phyloP scores from a whole-genome alignment of 2,888 invertebrate genomes.

The Agrochola litura region DNA sequence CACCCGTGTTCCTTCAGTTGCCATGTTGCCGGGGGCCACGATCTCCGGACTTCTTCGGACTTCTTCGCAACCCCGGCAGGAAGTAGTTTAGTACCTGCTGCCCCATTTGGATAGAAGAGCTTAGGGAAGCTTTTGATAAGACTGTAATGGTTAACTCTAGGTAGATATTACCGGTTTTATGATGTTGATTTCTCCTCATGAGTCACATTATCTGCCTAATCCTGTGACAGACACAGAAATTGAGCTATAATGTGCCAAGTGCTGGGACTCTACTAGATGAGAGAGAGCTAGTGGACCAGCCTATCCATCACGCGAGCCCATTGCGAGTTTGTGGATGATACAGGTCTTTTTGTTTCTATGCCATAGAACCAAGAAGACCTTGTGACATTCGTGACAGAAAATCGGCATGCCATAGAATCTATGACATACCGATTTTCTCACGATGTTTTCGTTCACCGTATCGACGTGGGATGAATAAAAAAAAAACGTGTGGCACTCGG shows the following conservation, averaged over 20 bases:
- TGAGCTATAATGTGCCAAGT: background rate
- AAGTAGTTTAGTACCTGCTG: no score
- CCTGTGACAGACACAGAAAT: background rate
- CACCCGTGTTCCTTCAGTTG: no score
- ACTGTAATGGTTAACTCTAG: no score
- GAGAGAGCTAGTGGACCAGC: background rate
- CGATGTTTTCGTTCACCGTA: background rate
- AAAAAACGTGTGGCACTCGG: no score
- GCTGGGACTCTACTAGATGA: background rate
- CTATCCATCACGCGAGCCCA: background rate
- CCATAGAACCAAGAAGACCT: background rate
- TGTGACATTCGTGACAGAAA: no score
- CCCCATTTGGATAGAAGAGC: no score
- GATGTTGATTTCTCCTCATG: no score
- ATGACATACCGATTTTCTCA: background rate
- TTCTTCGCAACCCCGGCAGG: no score
- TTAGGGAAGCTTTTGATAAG: no score
- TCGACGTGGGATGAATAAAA: background rate
- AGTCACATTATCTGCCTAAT: background rate
- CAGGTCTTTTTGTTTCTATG: background rate
- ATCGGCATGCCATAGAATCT: no score
- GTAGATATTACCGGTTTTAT: background rate
- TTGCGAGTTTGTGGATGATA: background rate
- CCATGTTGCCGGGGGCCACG: no score
- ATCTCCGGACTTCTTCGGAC: no score